Evolutionary conservation across 2,888 invertebrate species (phyloP).

Genomic region (Scrobipalpa atriplicella): DNA sequence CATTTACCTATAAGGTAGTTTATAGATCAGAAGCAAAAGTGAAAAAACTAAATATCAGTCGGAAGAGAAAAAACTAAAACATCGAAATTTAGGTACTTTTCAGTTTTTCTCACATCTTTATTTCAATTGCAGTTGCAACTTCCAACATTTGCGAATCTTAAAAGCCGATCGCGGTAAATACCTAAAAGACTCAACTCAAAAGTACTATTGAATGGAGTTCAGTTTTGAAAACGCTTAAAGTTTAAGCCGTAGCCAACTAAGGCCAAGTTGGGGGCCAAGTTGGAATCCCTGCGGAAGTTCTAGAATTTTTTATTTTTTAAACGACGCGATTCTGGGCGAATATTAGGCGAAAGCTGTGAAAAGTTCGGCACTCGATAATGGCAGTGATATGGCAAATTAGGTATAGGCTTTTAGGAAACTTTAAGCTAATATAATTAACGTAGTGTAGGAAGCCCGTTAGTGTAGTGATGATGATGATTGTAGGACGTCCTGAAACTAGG

Average conservation of each 20-base stretch:
- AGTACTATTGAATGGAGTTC: constrained; percentile 61
- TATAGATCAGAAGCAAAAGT: no score
- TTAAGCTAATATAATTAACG: background rate
- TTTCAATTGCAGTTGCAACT: constrained; percentile 1
- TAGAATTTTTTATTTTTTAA: constrained; percentile 66
- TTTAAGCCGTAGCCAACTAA: constrained; percentile 64
- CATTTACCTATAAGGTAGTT: no score
- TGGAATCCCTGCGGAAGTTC: constrained; percentile 55
- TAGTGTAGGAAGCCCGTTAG: no score
- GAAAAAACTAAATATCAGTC: background rate
- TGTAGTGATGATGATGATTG: no score
- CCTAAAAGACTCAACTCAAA: constrained; percentile 48
- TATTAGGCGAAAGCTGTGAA: constrained; percentile 11
- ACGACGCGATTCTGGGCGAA: constrained; percentile 39
- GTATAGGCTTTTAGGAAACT: background rate
- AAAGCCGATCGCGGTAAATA: constrained; percentile 30
- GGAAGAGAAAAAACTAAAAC: background rate
- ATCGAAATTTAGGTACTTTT: background rate
- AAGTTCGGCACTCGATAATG: constrained; percentile 17
- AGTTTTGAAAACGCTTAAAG: constrained; percentile 53
- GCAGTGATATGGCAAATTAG: constrained; percentile 32
- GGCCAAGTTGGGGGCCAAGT: constrained; percentile 42
- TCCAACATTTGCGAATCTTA: background rate
- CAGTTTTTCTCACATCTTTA: background rate
- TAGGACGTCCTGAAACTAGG: no score